Evolutionary conservation across 2,113 vertebrate species (phyloP).

Genomic region (Heterochromis multidens): DNA sequence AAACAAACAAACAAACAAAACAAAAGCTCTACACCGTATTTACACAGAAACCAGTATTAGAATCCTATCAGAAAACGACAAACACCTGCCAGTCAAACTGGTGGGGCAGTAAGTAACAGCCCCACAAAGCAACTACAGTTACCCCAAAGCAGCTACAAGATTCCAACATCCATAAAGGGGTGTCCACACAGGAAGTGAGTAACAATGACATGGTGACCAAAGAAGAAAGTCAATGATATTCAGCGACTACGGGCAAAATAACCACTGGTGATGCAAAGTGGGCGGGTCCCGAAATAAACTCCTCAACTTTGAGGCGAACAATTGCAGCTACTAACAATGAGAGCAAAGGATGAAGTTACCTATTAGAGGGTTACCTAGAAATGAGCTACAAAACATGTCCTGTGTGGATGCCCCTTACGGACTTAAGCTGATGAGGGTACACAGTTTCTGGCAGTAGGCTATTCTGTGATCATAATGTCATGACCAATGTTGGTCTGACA

Average conservation of each 20-base stretch:
- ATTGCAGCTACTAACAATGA: background rate
- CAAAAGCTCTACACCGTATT: background rate
- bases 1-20: background rate
- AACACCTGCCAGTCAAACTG: background rate
- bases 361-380: background rate
- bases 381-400: background rate
- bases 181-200: background rate
- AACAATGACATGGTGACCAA: background rate
- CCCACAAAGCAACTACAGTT: background rate
- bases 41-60: slow-evolving; percentile 13
- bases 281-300: background rate
- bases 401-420: background rate
- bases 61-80: background rate
- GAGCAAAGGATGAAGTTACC: background rate
- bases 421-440: background rate
- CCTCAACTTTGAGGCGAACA: background rate
- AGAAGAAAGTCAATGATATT: background rate
- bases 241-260: background rate
- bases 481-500: background rate
- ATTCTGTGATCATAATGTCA: slow-evolving; percentile 16
- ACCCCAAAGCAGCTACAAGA: background rate
- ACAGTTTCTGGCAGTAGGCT: slow-evolving; percentile 40
- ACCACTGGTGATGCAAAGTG: background rate
- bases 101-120: background rate
- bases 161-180: background rate